Base-by-base conservation (phyloP, 2,888 invertebrate species). In the Carterocephalus palaemon region DNA sequence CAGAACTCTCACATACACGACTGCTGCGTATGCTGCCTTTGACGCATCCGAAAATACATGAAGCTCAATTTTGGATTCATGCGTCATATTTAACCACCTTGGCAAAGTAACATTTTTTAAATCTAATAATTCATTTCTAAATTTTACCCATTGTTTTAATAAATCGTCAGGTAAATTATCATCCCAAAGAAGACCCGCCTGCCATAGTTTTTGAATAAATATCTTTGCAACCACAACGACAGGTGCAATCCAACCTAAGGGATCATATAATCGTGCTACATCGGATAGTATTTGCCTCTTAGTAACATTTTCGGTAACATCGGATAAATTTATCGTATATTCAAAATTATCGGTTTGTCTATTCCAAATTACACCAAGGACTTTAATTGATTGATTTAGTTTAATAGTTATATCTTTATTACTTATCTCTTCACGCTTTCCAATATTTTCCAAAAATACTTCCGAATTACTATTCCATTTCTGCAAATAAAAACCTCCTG, bases 321-420 rank as follows among this genome's bases (percentile, higher is more conserved):
- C 50, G 4, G 54, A 46, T 24, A 58, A 22, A 2, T 52, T 24
- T 0, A 54, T 2, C 1, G 39, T 34, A 19, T 54, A 59, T 19
- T 52, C 47, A 43, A 59, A 56, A n/a, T 31, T 41, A 37, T 58
- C 56, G 5, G 36, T 43, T 4, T 15, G n/a, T 32, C 39, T 50
- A 32, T 59, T 59, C 60, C 60, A 61, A 9, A 8, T n/a, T 4
- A 63, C 39, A n/a, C 60, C 61, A 1, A 61, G 20, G 4, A 58
- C 53, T 15, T 59, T 63, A 0, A 59, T 36, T 4, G 33, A 32
- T n/a, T n/a, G n/a, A n/a, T n/a, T n/a, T n/a, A n/a, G n/a, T n/a
- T n/a, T n/a, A n/a, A n/a, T n/a, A n/a, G n/a, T n/a, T n/a, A n/a
- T n/a, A n/a, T n/a, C n/a, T n/a, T n/a, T n/a, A n/a, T n/a, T n/a